Percentiles rank a stretch among this genome's conserved stretches.
Conservation (phyloP, 2,113 vertebrate genomes). For the Boulengeromyrus knoepffleri region DNA sequence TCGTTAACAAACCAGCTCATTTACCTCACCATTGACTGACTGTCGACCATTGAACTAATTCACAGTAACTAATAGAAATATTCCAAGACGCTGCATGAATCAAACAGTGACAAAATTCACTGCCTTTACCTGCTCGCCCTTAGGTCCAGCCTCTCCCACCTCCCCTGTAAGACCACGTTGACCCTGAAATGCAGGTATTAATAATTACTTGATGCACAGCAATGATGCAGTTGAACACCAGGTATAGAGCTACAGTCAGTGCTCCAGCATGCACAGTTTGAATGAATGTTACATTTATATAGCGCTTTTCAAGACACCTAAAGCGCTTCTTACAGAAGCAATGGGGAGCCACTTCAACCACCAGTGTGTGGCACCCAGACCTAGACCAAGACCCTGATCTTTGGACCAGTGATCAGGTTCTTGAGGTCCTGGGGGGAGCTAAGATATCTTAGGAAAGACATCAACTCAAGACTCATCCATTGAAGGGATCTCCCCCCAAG, state of each 20-base stretch:
- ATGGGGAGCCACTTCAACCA: too few species aligned
- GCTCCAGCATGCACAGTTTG: background rate
- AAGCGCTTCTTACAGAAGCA: too few species aligned
- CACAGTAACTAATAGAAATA: background rate
- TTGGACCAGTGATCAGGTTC: background rate
- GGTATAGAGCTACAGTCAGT: background rate
- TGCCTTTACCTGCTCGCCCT: conserved; percentile 69
- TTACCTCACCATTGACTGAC: background rate
- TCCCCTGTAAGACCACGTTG: conserved; percentile 55
- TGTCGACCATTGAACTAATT: background rate
- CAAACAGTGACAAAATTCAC: background rate
- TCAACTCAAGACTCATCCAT: background rate
- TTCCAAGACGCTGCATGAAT: background rate
- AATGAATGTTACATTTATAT: too few species aligned
- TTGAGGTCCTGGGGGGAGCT: background rate
- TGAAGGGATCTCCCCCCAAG: background rate
- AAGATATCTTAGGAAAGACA: background rate
- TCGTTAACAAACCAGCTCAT: background rate
- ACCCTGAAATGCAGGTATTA: conserved; percentile 53
- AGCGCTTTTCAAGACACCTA: too few species aligned
- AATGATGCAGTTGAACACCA: background rate
- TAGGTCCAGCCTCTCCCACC: conserved; percentile 54
- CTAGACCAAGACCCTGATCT: background rate
- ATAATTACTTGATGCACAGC: background rate
- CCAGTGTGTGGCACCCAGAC: background rate